Conservation (phyloP, 2,888 invertebrate species). For the Helleia helle region DNA sequence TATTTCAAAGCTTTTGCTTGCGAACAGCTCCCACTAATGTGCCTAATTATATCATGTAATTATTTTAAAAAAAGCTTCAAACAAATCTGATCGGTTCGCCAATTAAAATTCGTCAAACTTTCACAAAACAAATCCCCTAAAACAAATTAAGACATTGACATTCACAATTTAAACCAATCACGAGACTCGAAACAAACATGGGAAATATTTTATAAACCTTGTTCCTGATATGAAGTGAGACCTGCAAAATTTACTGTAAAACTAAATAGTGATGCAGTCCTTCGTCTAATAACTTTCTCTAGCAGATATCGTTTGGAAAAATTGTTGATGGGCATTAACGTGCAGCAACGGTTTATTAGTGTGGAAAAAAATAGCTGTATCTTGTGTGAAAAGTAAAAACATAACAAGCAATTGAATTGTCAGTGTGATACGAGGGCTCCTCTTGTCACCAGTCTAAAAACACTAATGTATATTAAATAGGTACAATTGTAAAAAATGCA, state of each 20-base stretch:
- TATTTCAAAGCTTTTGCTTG: neutral
- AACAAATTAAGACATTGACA: conserved; percentile 37
- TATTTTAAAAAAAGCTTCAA: conserved; percentile 23
- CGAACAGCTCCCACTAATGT: conserved; percentile 15
- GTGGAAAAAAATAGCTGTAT: too few relatives aligned
- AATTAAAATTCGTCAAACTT: conserved; percentile 25
- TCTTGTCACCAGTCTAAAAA: too few relatives aligned
- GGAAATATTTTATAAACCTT: conserved; percentile 57
- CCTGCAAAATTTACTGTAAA: conserved; percentile 71
- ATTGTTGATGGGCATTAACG: too few relatives aligned
- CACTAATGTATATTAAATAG: too few relatives aligned
- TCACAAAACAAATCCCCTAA: conserved; percentile 24
- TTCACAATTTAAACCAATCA: conserved; percentile 42
- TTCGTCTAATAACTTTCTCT: conserved; percentile 17
- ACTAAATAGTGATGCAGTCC: conserved; percentile 65
- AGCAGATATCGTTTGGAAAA: too few relatives aligned
- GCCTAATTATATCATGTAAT: conserved; percentile 13
- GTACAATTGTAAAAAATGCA: too few relatives aligned
- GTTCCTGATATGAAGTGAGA: conserved; percentile 68
- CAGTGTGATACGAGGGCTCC: too few relatives aligned
- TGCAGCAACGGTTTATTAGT: too few relatives aligned
- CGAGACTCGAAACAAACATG: conserved; percentile 43
- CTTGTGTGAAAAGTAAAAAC: too few relatives aligned
- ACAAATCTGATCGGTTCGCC: conserved; percentile 23
- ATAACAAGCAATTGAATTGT: too few relatives aligned